phyloP scores from a whole-genome alignment of 1,140 invertebrate genomes.

The Drosophila arawakana region DNA sequence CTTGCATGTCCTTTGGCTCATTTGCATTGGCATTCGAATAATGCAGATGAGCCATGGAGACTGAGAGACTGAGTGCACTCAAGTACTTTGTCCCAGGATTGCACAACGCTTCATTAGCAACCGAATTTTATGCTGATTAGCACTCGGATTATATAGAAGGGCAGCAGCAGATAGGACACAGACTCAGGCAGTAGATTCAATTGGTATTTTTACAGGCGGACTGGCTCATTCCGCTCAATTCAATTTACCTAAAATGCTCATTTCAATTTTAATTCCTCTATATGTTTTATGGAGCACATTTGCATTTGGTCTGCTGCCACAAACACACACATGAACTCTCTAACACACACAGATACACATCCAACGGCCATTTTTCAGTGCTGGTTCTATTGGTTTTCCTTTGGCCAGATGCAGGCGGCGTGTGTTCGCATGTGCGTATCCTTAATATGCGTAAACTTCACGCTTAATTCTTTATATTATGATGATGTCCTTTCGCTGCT shows the following conservation, averaged over 20 bases:
- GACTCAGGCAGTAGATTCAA: not conserved
- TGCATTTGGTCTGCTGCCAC: conserved; percentile 58
- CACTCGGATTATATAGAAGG: conserved; percentile 23
- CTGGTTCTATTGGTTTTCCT: conserved; percentile 33
- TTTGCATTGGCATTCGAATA: conserved; percentile 52
- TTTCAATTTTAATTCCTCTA: conserved; percentile 28
- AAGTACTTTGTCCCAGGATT: conserved; percentile 46
- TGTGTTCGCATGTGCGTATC: conserved; percentile 68
- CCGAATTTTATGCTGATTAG: conserved; percentile 76
- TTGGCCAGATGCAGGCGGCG: conserved; percentile 73
- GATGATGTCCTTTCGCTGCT: conserved; percentile 77
- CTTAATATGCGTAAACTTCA: conserved; percentile 84
- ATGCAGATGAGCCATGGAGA: conserved; percentile 33
- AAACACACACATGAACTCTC: conserved; percentile 5
- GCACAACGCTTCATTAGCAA: conserved; percentile 75
- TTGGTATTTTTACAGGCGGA: conserved; percentile 61
- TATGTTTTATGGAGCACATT: conserved; percentile 43
- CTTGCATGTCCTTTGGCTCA: conserved; percentile 59
- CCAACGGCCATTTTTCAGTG: conserved; percentile 59
- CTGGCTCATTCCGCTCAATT: conserved; percentile 65
- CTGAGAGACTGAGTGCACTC: conserved; percentile 40
- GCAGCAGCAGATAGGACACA: conserved; percentile 1
- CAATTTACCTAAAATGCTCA: conserved; percentile 33
- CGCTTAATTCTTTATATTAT: conserved; percentile 82
- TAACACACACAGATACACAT: conserved; percentile 7